Conservation (phyloP, 2,113 vertebrate genomes). For the Polyodon spathula region DNA sequence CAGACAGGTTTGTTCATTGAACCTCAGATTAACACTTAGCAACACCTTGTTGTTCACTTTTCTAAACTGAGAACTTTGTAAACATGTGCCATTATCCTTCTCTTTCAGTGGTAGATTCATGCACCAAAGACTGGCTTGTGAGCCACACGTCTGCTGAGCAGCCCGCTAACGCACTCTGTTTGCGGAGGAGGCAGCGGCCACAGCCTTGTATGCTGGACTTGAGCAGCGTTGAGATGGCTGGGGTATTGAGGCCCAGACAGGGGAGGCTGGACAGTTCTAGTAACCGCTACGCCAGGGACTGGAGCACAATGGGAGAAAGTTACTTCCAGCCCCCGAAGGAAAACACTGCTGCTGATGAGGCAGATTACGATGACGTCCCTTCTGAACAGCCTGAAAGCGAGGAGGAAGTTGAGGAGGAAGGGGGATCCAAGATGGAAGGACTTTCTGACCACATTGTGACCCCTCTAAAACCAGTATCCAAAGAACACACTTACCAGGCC, state of each 20-base stretch:
- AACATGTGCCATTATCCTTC: conserved; percentile 8
- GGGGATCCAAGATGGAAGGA: conserved; percentile 36
- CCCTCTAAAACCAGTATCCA: conserved; percentile 28
- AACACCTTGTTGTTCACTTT: too few species aligned
- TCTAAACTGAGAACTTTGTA: conserved; percentile 1
- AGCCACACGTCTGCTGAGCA: conserved; percentile 27
- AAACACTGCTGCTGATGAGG: conserved; percentile 49
- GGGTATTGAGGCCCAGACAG: conserved; percentile 69
- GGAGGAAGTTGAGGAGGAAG: conserved; percentile 33
- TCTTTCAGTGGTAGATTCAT: conserved; percentile 59
- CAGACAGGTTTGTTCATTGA: too few species aligned
- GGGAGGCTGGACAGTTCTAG: conserved; percentile 85
- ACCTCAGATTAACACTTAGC: too few species aligned
- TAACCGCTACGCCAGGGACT: conserved; percentile 95
- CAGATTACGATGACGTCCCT: conserved; percentile 78
- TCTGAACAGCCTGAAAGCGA: conserved; percentile 54
- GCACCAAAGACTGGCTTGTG: conserved; percentile 46
- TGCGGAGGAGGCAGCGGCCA: conserved; percentile 72
- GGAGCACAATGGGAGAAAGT: conserved; percentile 79
- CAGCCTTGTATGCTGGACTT: conserved; percentile 83
- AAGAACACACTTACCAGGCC: conserved; percentile 66
- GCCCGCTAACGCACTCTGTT: conserved; percentile 39
- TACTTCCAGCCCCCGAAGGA: conserved; percentile 59
- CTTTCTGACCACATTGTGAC: conserved; percentile 25
- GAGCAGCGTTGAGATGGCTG: conserved; percentile 48